Conservation (phyloP, 2,113 vertebrate genomes). For the Australoheros scitulus region DNA sequence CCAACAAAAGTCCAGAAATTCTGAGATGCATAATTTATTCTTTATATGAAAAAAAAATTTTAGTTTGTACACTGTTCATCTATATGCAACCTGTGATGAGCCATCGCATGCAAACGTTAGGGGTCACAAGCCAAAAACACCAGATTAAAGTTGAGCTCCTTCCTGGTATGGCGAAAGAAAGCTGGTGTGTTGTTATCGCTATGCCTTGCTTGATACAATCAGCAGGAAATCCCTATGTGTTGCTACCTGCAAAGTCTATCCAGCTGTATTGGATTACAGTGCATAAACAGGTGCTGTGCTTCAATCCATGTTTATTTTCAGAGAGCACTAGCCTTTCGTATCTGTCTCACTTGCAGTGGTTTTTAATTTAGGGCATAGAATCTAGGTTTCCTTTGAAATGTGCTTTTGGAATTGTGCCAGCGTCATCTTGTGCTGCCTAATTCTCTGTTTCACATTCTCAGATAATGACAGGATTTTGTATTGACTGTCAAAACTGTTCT, state of each 20-base stretch:
- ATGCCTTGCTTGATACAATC: not conserved
- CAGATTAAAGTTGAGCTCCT: not conserved
- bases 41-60: not conserved
- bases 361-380: slow-evolving; percentile 52
- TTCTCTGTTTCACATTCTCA: slow-evolving; percentile 54
- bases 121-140: not conserved
- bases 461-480: slow-evolving; percentile 62
- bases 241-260: not conserved
- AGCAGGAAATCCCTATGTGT: not conserved
- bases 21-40: not conserved
- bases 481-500: slow-evolving; percentile 63
- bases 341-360: slow-evolving; percentile 30
- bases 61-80: not conserved
- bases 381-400: slow-evolving; percentile 55
- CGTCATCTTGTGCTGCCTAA: slow-evolving; percentile 42
- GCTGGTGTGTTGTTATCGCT: not conserved
- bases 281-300: slow-evolving; percentile 48
- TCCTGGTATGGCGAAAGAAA: not conserved
- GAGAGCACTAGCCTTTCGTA: not conserved
- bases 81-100: not conserved
- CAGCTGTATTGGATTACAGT: slow-evolving; percentile 41
- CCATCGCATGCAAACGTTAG: not conserved
- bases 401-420: slow-evolving; percentile 48
- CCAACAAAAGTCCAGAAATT: not conserved
- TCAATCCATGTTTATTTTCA: slow-evolving; percentile 48